These are phyloP conservation scores for Garra rufa DNA, from an alignment of 2,113 vertebrate species.

Conservation along the genomic window DNA sequence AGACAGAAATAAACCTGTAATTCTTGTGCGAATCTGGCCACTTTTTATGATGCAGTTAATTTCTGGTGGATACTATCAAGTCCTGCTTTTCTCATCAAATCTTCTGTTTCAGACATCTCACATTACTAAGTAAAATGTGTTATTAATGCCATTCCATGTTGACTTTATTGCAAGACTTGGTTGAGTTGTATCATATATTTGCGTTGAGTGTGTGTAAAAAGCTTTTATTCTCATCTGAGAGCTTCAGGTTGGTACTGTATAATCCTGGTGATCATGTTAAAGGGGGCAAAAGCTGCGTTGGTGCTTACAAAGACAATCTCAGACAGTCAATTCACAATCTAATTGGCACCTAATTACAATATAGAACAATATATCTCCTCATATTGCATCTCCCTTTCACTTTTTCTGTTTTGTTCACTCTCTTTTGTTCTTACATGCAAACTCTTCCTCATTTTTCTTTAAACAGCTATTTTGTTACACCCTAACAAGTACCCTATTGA, in stretches of 20 bases:
- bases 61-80: background rate
- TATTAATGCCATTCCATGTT: background rate
- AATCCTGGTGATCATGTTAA: conserved; percentile 50
- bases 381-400: background rate
- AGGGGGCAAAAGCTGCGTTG: conserved; percentile 12
- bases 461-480: conserved; percentile 28
- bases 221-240: conserved; percentile 48
- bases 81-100: background rate
- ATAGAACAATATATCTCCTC: background rate
- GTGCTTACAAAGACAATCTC: conserved; percentile 43
- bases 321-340: conserved; percentile 26
- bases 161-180: background rate
- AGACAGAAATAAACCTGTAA: background rate
- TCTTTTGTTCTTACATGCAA: background rate
- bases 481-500: background rate
- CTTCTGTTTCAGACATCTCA: background rate
- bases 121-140: background rate
- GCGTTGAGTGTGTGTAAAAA: conserved; percentile 41
- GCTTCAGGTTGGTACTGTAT: conserved; percentile 47
- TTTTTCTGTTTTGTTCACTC: conserved; percentile 27
- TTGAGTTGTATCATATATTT: conserved; percentile 14
- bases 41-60: background rate
- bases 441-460: background rate
- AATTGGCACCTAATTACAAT: background rate
- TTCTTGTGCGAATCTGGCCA: too few relatives aligned